Evolutionary conservation across 2,113 vertebrate species (phyloP), one percentile per base, ranked within the genome.

Genomic region (Oncorhynchus nerka): DNA sequence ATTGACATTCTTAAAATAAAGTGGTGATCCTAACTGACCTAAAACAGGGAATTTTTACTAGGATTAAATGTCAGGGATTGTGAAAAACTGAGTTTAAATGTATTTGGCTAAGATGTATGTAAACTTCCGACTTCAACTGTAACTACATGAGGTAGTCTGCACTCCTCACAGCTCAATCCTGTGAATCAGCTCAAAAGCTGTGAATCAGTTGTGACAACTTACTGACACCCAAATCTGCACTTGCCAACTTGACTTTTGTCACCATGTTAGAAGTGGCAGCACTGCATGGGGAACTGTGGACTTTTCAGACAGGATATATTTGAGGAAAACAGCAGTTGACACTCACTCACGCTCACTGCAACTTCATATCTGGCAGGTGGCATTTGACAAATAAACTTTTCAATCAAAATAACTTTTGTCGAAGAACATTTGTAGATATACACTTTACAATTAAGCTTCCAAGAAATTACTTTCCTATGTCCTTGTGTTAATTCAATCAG

Each of bases 141-240:
- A 9, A 22, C 5, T 39, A n/a, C 30, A 30, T 34, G 16, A 45
- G 26, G 74, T 55, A n/a, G 65, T 32, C 30, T 26, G 48, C n/a
- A 19, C 11, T 11, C n/a, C 45, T 69, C 30, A 16, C 32, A 20
- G 30, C 65, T 75, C 39, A 65, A 68, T 32, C 64, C 24, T 45
- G 59, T n/a, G 71, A 77, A 70, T 74, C 57, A 67, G 59, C n/a
- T n/a, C n/a, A n/a, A n/a, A 67, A 16, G n/a, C 70, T 45, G 59
- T n/a, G 71, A 77, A 70, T 74, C 57, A 67, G 59, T 59, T 66
- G 59, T 71, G 66, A 74, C 71, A 73, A n/a, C 39, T 65, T 7
- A 39, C 71, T 39, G 78, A 70, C 68, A 71, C 61, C 48, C 8
- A 28, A 20, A 70, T 59, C 15, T 48, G 7, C 26, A 22, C 22